Evolutionary conservation across 2,797 vertebrate species (phyloP), one percentile per base, ranked within the genome.

Genomic region (Phrynocephalus vlangalii): DNA sequence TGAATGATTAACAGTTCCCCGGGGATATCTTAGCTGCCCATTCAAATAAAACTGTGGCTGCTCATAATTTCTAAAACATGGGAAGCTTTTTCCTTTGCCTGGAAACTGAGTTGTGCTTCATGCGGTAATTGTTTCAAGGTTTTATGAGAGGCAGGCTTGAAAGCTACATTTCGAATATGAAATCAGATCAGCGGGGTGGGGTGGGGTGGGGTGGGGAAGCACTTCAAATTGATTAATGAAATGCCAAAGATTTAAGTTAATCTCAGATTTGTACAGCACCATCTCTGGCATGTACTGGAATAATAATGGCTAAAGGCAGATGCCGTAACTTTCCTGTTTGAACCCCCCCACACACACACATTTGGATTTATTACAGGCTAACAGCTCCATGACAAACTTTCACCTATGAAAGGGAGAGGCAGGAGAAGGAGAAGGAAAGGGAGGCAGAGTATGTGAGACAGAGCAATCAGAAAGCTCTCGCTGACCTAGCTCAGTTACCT

Each of bases 361-460:
- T 78, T 85, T 67, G 87, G 66, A 89, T 94, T 93, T 92, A 82
- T 89, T 3, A 0, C 91, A 28, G 87, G 92, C 90, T 88, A 88
- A 92, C 78, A 89, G 89, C 91, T 85, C 87, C 83, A 84, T 88
- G 90, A 91, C 94, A 91, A 63, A 33, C 88, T 63, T 88, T 82
- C 93, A 87, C 86, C 92, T 88, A 73, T 85, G 77, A 78, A 83
- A 89, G 87, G 11, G 79, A 82, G 83, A 87, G 82, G 81, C 5
- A 56, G 78, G 81, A 88, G 66, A 60, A 73, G 76, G 92, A 82
- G 89, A 88, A 90, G 86, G 82, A 90, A 85, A 60, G 89, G 56
- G 72, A 81, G 93, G 90, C 33, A 85, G 94, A 90, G 93, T 75
- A 84, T 91, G 90, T 66, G 79, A 95, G 94, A 90, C 86, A 86